These are phyloP conservation scores for Fregata magnificens DNA, from an alignment of 2,113 vertebrate species.

Conservation along the genomic window DNA sequence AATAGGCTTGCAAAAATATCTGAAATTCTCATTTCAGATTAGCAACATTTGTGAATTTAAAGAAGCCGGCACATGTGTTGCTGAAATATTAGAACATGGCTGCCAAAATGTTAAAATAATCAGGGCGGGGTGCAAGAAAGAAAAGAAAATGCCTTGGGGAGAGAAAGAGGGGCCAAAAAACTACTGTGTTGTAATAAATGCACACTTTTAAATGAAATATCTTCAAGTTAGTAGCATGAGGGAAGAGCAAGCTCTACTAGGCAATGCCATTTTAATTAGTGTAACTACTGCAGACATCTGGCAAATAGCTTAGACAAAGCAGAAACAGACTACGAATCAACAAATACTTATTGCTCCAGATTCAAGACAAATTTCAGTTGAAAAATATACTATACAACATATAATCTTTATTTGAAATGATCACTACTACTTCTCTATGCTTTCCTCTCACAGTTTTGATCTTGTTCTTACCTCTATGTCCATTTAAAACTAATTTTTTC, in stretches of 20 bases:
- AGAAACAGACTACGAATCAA: constrained; percentile 65
- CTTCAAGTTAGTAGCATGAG: constrained; percentile 54
- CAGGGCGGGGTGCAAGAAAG: constrained; percentile 34
- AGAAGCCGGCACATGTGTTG: constrained; percentile 67
- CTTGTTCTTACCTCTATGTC: not conserved
- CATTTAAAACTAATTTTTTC: not conserved
- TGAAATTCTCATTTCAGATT: constrained; percentile 79
- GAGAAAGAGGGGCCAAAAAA: not conserved
- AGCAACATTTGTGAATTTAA: constrained; percentile 77
- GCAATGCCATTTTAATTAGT: constrained; percentile 71
- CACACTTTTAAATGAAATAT: constrained; percentile 59
- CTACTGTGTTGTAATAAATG: constrained; percentile 22
- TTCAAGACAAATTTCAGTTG: constrained; percentile 43
- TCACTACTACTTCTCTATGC: not conserved
- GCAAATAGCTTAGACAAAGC: constrained; percentile 73
- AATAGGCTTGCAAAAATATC: constrained; percentile 72
- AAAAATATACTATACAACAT: constrained; percentile 9
- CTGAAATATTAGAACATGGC: constrained; percentile 63
- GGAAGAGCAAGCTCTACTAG: constrained; percentile 69
- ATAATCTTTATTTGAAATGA: not conserved
- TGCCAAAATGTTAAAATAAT: constrained; percentile 67
- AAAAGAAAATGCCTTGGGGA: constrained; percentile 23
- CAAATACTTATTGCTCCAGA: constrained; percentile 85
- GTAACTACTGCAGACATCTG: constrained; percentile 67
- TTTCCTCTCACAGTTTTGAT: constrained; percentile 13